Evolutionary conservation across 1,140 invertebrate genomes (phyloP), one percentile per base, ranked within the genome.

Genomic region (Dendroctonus ponderosae): DNA sequence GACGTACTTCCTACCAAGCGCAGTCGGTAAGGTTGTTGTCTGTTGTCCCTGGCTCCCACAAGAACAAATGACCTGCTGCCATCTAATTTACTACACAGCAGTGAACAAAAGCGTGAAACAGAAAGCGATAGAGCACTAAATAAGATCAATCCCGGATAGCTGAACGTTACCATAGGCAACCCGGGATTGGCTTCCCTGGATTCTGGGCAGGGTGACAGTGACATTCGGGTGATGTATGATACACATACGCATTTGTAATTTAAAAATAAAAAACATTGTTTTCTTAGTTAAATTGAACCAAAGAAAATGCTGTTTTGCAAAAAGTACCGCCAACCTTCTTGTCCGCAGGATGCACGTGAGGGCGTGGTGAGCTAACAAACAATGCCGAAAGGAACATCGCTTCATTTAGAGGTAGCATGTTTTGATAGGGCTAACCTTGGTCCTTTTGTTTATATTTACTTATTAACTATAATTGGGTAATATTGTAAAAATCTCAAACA

Each of bases 241-340:
- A 3, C 26, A 26, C 7, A 50, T 7, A 11, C 26, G 26, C 26
- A 26, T 26, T 26, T 26, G 26, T 26, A 26, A 26, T 37, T 54
- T 12, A 54, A 54, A 63, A 63, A 52, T 40, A 60, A 39, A 60
- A 51, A 62, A 51, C 40, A 63, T 51, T 62, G 44, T 7, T 63
- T 63, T 63, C 52, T 63, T 63, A 63, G 61, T 54, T 63, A 63
- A 63, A 63, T 63, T 52, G 54, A 63, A 51, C 61, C 61, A 63
- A 63, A 63, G 61, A 63, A 26, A 63, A 63, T 63, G 61, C 51
- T 38, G 49, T 63, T 63, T 63, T 39, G 39, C 49, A 54, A 63
- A 63, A 51, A 51, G 53, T 39, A 41, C 39, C 43, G n/a, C 51
- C 61, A 54, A 44, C 26, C 40, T 42, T 42, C 46, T 63, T 63